Evolutionary conservation across 2,888 invertebrate genomes (phyloP), one percentile per base, ranked within the genome.

Genomic region (Ceraclea dissimilis): DNA sequence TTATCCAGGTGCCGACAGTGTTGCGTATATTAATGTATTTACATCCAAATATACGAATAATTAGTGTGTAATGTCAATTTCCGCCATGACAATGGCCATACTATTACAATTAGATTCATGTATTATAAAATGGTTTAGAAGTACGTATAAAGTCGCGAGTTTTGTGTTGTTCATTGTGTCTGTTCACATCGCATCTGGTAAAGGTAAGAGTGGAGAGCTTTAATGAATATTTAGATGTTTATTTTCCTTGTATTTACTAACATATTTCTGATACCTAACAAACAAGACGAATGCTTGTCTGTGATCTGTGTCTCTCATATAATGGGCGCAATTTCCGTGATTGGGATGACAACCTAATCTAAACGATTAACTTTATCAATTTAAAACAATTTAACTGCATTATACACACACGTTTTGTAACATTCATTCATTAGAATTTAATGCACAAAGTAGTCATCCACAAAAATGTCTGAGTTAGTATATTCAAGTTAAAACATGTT

Each of bases 151-250:
- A 8, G 13, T 39, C 16, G 13, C 13, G 13, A 39, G 53, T 49
- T 51, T 46, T 49, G 26, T 54, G 47, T 51, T 57, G 57, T 54
- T 57, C 51, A 47, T 47, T 18, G 26, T 51, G 46, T 34, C 21
- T 43, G 31, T 51, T 18, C 46, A 31, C n/a, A 22, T 46, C 54
- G 46, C 51, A 50, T 51, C 50, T 18, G 51, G 54, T 22, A 26
- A 54, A 48, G 54, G 57, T 57, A 44, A 57, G 57, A 54, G n/a
- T 39, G 4, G 4, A n/a, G 13, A 39, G 13, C 13, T 39, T 13
- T 8, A 52, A 52, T 5, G 21, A 47, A 8, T 16, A 39, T 54
- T 17, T 47, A 8, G 19, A n/a, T n/a, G n/a, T n/a, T 16, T 5
- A 18, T 47, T 47, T 20, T 13, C 17, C 2, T 11, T 17, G 8